A percentile compares a stretch with the other conserved stretches of the same genome.
phyloP scores from a whole-genome alignment of 2,797 vertebrate genomes.

The Eupleurogrammus muticus region DNA sequence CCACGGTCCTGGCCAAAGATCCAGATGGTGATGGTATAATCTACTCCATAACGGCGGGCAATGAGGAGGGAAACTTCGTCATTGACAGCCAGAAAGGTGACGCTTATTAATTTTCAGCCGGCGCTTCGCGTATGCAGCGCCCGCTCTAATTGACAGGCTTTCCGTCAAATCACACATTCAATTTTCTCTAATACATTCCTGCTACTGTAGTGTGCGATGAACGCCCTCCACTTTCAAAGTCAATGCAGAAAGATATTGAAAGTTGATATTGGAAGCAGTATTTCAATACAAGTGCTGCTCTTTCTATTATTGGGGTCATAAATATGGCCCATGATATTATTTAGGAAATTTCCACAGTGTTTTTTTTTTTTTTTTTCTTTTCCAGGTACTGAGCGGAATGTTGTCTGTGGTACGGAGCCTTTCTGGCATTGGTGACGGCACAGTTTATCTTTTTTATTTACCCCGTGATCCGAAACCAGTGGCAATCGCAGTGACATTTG shows the following conservation, averaged over 20 bases:
- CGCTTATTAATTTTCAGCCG: conserved; percentile 55
- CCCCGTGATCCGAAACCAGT: conserved; percentile 80
- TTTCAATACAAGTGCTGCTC: conserved; percentile 36
- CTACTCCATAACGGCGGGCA: conserved; percentile 89
- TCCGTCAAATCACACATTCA: conserved; percentile 63
- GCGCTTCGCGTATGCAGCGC: conserved; percentile 42
- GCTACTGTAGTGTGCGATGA: conserved; percentile 11
- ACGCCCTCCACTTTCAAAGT: conserved; percentile 62
- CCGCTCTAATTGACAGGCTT: conserved; percentile 64
- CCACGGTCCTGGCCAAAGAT: conserved; percentile 91
- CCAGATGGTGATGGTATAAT: conserved; percentile 91
- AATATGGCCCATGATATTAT: conserved; percentile 58
- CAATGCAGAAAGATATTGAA: conserved; percentile 51
- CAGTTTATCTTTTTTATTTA: conserved; percentile 82
- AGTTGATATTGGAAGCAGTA: conserved; percentile 62
- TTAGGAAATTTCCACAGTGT: conserved; percentile 37
- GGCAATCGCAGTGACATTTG: conserved; percentile 82
- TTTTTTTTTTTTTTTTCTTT: conserved; percentile 34
- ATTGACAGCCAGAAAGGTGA: conserved; percentile 94
- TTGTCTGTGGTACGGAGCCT: conserved; percentile 37
- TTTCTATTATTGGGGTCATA: conserved; percentile 57
- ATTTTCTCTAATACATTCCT: conserved; percentile 51
- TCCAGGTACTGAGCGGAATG: conserved; percentile 30
- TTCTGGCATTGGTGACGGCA: conserved; percentile 56
- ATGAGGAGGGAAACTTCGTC: conserved; percentile 90